Base-by-base conservation (phyloP, 2,888 invertebrate species). In the Leptinotarsa juncta region DNA sequence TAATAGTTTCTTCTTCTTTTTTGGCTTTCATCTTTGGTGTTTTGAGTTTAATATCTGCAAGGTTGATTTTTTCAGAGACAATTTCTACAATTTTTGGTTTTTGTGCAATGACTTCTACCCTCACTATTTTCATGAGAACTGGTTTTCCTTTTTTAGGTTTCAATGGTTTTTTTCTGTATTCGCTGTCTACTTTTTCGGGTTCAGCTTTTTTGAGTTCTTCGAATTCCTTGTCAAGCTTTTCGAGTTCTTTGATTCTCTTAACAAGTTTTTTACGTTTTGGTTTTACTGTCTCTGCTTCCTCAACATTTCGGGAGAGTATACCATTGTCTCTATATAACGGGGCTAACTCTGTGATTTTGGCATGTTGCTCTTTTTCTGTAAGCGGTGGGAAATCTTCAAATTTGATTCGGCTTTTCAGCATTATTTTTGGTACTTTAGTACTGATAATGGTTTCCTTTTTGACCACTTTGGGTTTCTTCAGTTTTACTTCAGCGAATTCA, bases 401-500 rank as follows among this genome's bases (percentile, higher is more conserved):
- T 60, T 88, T 89, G n/a, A 94, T 92, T 78, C 93, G 90, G 84
- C 94, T 94, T 82, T 93, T 93, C 1, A 95, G 87, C 83, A 92
- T 90, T 57, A 93, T 88, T 85, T 92, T 93, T 0, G 93, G 94
- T 69, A 94, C 86, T 76, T 79, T 83, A 15, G 79, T 83, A 90
- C 81, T 81, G 48, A 79, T 71, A 2, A 77, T 76, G 70, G 81
- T 81, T 77, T 83, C 85, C 73, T 83, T 84, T 15, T 80, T 70
- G 4, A 79, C 73, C 51, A 78, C 72, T 79, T 84, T 85, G 10
- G 83, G 79, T 81, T 87, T 87, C 74, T 84, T 86, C 14, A 95
- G 87, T 88, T 94, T 94, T 3, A 94, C 89, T 85, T 92, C 90
- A 73, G 92, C 91, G 83, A 93, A 92, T 74, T 91, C 91, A 0